A percentile compares a stretch with the other conserved stretches of the same genome.
Evolutionary conservation across 1,140 invertebrate genomes (phyloP).

Genomic region (Aricia agestis): DNA sequence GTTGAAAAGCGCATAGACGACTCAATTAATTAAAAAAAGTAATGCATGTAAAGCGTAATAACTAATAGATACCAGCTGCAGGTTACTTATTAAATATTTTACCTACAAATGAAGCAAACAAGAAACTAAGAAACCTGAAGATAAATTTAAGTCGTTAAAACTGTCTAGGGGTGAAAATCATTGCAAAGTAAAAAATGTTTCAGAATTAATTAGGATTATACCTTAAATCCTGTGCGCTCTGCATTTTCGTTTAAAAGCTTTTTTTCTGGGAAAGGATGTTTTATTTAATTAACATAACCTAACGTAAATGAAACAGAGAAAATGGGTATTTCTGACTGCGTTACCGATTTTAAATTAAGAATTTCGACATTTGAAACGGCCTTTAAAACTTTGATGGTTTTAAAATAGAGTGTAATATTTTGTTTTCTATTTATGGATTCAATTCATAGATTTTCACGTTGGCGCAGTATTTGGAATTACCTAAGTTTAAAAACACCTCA

Average conservation of each 20-base stretch:
- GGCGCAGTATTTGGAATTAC: too few relatives aligned
- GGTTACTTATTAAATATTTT: background rate
- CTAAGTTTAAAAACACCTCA: background rate
- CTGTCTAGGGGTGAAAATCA: background rate
- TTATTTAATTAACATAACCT: background rate
- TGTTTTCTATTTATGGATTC: too few relatives aligned
- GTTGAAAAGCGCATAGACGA: too few relatives aligned
- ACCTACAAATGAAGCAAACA: background rate
- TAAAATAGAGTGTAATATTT: too few relatives aligned
- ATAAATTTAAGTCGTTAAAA: constrained; percentile 17
- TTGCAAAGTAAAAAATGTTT: constrained; percentile 22
- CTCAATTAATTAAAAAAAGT: too few relatives aligned
- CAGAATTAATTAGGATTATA: constrained; percentile 26
- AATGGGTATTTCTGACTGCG: too few relatives aligned
- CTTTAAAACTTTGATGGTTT: too few relatives aligned
- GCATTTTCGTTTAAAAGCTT: constrained; percentile 10
- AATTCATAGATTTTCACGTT: too few relatives aligned
- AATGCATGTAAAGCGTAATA: too few relatives aligned
- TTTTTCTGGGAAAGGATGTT: background rate
- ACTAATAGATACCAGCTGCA: background rate
- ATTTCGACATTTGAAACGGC: too few relatives aligned
- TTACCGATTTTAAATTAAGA: background rate
- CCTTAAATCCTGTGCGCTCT: constrained; percentile 12
- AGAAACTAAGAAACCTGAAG: background rate
- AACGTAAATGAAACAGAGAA: background rate